Percentiles rank a stretch among this genome's conserved stretches.
phyloP scores from a whole-genome alignment of 2,888 invertebrate genomes.

The Pachydiplax longipennis region DNA sequence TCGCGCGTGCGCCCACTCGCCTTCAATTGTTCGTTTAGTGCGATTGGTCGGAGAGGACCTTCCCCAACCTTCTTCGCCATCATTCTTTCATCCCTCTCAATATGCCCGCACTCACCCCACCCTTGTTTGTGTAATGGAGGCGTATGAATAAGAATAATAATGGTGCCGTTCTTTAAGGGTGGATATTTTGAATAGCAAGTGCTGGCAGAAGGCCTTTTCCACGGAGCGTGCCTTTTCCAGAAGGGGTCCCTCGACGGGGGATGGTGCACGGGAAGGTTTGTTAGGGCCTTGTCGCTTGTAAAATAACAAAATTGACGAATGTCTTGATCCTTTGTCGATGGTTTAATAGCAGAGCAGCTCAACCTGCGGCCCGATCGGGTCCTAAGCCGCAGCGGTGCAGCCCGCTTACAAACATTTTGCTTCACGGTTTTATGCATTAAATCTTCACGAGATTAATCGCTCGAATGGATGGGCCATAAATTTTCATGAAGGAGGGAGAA shows the following conservation, averaged over 20 bases:
- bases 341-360: too few species aligned
- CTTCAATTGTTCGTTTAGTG: constrained; percentile 1
- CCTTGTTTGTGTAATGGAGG: constrained; percentile 12
- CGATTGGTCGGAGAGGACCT: background rate
- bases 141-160: constrained; percentile 13
- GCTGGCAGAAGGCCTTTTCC: background rate
- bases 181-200: constrained; percentile 23
- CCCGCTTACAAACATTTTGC: too few species aligned
- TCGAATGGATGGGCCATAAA: too few species aligned
- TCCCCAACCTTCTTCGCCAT: background rate
- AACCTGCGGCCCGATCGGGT: too few species aligned
- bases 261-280: background rate
- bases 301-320: background rate
- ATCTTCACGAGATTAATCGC: too few species aligned
- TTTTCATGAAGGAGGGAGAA: too few species aligned
- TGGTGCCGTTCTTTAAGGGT: background rate
- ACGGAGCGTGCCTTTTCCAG: background rate
- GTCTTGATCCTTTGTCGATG: too few species aligned
- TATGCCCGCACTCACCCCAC: background rate
- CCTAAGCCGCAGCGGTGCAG: too few species aligned
- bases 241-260: background rate
- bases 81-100: background rate
- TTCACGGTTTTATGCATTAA: too few species aligned
- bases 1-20: constrained; percentile 2
- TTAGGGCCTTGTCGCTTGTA: background rate